A percentile compares a stretch with the other conserved stretches of the same genome.
Conservation (phyloP, 2,797 vertebrate species). For the Gallinago nigripennis region DNA sequence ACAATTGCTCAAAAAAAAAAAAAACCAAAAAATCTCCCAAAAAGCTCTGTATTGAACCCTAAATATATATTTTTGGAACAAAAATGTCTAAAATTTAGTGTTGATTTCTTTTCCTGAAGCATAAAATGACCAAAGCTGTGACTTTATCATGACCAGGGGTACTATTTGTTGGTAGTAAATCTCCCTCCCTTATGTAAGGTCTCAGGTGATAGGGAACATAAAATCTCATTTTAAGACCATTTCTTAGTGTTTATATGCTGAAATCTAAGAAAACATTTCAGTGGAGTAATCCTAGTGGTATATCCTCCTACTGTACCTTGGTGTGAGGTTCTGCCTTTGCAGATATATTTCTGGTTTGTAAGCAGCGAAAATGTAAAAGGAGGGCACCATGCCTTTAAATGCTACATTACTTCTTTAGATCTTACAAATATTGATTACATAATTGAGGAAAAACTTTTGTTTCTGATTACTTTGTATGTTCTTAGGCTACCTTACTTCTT, state of each 20-base stretch:
- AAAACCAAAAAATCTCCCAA: not conserved
- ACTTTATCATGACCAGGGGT: not conserved
- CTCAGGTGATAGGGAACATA: not conserved
- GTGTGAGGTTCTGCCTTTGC: not conserved
- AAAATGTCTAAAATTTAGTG: not conserved
- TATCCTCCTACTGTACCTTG: not conserved
- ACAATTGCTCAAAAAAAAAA: fast-evolving
- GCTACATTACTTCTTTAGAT: not conserved
- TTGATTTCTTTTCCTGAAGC: not conserved
- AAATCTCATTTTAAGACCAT: not conserved
- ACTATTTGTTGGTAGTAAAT: not conserved
- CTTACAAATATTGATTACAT: not conserved
- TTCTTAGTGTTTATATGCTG: not conserved
- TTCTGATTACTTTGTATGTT: not conserved
- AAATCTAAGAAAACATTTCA: not conserved
- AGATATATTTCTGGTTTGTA: not conserved
- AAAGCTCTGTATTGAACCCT: not conserved
- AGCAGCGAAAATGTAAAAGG: not conserved
- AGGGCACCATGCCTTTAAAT: not conserved
- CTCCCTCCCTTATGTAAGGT: not conserved
- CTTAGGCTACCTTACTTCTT: not conserved
- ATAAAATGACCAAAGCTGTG: not conserved
- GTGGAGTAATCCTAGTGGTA: not conserved
- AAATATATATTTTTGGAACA: not conserved
- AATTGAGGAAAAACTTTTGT: not conserved